Conservation (phyloP, 2,113 vertebrate species). For the Ariopsis seemanni region DNA sequence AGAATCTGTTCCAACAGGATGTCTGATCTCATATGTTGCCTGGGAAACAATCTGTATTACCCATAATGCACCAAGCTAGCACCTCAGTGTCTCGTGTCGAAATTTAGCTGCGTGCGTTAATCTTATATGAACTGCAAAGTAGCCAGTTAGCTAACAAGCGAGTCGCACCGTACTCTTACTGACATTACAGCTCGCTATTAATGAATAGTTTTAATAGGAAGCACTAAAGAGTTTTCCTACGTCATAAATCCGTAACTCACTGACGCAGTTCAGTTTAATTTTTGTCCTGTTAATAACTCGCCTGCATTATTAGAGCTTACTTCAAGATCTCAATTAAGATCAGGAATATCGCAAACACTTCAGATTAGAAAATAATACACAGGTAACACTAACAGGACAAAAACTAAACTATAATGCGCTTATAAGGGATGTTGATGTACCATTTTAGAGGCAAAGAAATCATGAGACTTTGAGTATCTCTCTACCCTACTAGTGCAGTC, state of each 20-base stretch:
- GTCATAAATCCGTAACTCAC: not conserved
- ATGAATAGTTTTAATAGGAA: not conserved
- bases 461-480: too few relatives aligned
- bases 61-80: not conserved
- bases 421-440: not conserved
- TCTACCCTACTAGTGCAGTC: too few relatives aligned
- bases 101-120: not conserved
- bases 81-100: too few relatives aligned
- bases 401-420: not conserved
- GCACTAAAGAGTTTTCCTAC: not conserved
- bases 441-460: not conserved
- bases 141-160: not conserved
- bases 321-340: not conserved
- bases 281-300: not conserved
- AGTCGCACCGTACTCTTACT: not conserved
- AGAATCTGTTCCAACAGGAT: not conserved
- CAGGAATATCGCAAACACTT: not conserved
- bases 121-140: not conserved
- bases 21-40: not conserved
- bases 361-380: not conserved
- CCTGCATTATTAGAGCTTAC: too few relatives aligned
- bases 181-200: not conserved
- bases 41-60: not conserved
- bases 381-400: slow-evolving; percentile 6
- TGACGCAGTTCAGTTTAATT: not conserved